These are phyloP conservation scores for Bradypus variegatus DNA, from an alignment of 2,797 vertebrate species.

Conservation along the genomic window DNA sequence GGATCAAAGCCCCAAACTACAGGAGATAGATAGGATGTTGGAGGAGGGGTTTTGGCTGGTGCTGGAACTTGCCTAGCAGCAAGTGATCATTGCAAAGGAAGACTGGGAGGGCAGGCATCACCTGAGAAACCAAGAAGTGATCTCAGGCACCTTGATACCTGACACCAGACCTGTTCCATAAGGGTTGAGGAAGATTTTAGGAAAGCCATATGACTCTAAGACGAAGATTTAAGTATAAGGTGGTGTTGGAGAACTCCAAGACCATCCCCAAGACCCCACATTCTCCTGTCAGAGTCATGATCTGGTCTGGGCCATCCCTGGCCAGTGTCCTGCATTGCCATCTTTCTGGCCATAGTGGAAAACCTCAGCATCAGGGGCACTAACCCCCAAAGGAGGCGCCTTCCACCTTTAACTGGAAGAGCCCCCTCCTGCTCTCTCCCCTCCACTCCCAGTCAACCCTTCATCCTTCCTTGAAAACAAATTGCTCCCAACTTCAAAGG, in stretches of 20 bases:
- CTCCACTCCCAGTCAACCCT: neutral
- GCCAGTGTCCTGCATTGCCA: neutral
- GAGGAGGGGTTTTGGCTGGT: neutral
- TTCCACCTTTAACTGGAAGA: neutral
- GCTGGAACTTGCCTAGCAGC: neutral
- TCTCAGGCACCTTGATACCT: neutral
- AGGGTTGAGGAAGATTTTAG: neutral
- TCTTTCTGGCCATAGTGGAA: neutral
- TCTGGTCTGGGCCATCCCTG: neutral
- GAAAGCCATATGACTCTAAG: neutral
- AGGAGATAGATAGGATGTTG: neutral
- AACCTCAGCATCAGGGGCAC: neutral
- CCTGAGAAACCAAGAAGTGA: neutral
- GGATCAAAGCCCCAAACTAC: neutral
- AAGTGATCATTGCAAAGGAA: neutral
- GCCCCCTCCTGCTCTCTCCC: neutral
- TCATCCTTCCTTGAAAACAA: slow-evolving; percentile 47
- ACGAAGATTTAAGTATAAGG: neutral
- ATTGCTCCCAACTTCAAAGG: slow-evolving; percentile 49
- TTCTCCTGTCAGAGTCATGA: neutral
- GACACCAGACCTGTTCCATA: neutral
- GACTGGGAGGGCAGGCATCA: neutral
- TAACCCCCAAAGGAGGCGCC: neutral
- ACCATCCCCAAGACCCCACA: neutral
- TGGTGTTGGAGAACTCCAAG: neutral